Percentiles rank a stretch among this genome's conserved stretches.
Evolutionary conservation across 2,113 vertebrate species (phyloP).

Genomic region (Toxostoma redivivum): DNA sequence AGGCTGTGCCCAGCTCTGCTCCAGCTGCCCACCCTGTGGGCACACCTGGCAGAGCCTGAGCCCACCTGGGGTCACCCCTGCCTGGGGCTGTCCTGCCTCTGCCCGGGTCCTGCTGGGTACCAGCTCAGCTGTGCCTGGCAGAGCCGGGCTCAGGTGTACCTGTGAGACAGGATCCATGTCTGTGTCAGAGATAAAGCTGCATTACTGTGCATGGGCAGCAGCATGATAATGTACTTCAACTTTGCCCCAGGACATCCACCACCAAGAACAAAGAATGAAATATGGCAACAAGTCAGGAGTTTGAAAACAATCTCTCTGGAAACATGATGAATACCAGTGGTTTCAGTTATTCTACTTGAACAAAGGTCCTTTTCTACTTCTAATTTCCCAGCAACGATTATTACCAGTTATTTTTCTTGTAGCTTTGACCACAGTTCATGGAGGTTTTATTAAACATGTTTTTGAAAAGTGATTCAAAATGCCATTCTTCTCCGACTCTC

Average conservation of each 20-base stretch:
- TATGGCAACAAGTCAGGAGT: conserved; percentile 42
- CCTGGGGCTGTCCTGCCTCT: background rate
- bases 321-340: conserved; percentile 59
- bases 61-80: background rate
- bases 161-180: background rate
- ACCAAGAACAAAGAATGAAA: conserved; percentile 50
- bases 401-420: conserved; percentile 62
- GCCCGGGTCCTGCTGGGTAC: rapidly evolving
- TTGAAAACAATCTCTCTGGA: conserved; percentile 60
- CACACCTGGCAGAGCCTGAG: background rate
- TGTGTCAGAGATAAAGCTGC: background rate
- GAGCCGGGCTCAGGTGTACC: rapidly evolving
- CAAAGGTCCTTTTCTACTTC: conserved; percentile 64
- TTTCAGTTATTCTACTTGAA: conserved; percentile 54
- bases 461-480: conserved; percentile 56
- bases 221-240: background rate
- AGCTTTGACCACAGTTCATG: conserved; percentile 45
- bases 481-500: conserved; percentile 28
- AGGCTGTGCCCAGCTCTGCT: background rate
- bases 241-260: conserved; percentile 20
- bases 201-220: background rate
- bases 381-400: conserved; percentile 65
- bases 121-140: rapidly evolving
- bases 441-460: conserved; percentile 56
- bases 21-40: rapidly evolving